Evolutionary conservation across 1,140 invertebrate species (phyloP), one percentile per base, ranked within the genome.

Genomic region (Antheraea pernyi): DNA sequence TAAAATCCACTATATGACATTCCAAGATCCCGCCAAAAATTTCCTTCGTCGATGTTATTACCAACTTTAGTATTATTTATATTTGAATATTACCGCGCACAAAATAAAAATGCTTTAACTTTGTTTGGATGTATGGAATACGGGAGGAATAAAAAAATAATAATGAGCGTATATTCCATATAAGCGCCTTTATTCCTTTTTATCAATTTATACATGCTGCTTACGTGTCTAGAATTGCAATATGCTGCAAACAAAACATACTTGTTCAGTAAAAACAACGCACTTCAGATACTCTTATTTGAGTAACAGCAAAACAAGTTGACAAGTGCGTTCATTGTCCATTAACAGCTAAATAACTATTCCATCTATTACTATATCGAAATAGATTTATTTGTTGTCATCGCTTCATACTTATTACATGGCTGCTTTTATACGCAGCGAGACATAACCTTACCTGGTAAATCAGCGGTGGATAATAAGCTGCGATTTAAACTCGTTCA

Each of bases 181-280:
- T 30, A 30, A 30, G 22, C 22, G 4, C 1, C 22, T 30, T 2
- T 30, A 30, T 30, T 2, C 1, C 22, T 53, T 53, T 53, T 53
- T 53, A 16, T 53, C 11, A 13, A n/a, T 53, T 11, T n/a, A 13
- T 53, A 16, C 5, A 53, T 53, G 46, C 0, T 53, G 16, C 46
- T 53, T n/a, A 16, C 46, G 5, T 6, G 46, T 16, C 46, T 53
- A n/a, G 46, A 53, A 53, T 53, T 16, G 46, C 46, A n/a, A 53
- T 53, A 53, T n/a, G 46, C 46, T 53, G 46, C 16, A 53, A 53
- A 53, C 46, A 53, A 53, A 53, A 53, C 46, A 53, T 53, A 53
- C 46, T 53, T 53, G 46, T 53, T 53, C 16, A 53, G 16, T 53
- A 53, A 53, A 53, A 53, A 53, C 46, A 53, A 53, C 13, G 1